Conservation (phyloP, 2,113 vertebrate species). For the Hypomesus transpacificus region DNA sequence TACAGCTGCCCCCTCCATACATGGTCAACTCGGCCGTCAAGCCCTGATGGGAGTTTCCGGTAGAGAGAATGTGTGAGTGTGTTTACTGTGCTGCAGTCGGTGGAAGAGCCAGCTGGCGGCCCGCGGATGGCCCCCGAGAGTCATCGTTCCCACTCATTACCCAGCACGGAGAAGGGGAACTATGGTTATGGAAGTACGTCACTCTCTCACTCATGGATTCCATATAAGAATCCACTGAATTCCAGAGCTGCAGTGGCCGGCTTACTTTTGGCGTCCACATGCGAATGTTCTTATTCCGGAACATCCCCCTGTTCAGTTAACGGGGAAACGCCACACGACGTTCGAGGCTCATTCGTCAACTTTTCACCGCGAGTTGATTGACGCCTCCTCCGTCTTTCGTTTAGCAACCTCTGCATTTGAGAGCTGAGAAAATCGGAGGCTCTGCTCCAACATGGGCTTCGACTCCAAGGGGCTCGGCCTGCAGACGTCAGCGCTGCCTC, state of each 20-base stretch:
- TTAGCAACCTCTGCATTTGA: neutral
- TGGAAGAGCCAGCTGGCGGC: neutral
- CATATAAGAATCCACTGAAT: slow-evolving; percentile 29
- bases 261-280: slow-evolving; percentile 3
- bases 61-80: slow-evolving; percentile 14
- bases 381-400: neutral
- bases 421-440: slow-evolving; percentile 12
- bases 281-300: neutral
- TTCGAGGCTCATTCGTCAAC: too few species aligned
- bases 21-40: slow-evolving; percentile 1
- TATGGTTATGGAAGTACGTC: slow-evolving; percentile 46
- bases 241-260: slow-evolving; percentile 2
- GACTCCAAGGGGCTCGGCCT: slow-evolving; percentile 19
- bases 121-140: slow-evolving; percentile 13
- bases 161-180: slow-evolving; percentile 39
- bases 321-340: neutral
- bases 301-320: neutral
- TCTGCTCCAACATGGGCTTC: slow-evolving; percentile 31
- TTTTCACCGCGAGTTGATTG: too few species aligned
- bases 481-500: slow-evolving; percentile 30
- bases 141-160: slow-evolving; percentile 48
- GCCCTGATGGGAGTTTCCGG: neutral
- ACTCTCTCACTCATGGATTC: slow-evolving; percentile 40
- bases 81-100: slow-evolving; percentile 36
- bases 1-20: neutral